Evolutionary conservation across 2,888 invertebrate species (phyloP).

Genomic region (Incurvaria masculella): DNA sequence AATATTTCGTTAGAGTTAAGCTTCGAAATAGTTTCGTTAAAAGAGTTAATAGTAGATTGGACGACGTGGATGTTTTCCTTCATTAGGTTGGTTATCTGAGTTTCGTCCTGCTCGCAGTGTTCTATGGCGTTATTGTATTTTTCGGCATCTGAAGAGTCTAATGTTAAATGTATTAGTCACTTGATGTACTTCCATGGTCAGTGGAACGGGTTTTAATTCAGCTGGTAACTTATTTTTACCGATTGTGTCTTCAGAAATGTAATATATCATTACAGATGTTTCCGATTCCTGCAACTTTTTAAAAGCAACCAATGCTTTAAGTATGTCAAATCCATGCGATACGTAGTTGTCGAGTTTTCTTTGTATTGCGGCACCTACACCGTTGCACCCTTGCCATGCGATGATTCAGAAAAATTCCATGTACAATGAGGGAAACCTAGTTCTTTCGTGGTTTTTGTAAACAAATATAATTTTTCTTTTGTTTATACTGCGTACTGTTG

Average conservation of each 20-base stretch:
- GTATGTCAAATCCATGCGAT: constrained; percentile 2
- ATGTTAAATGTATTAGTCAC: neutral
- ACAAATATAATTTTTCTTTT: neutral
- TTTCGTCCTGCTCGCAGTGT: too few relatives aligned
- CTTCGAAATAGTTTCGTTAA: too few relatives aligned
- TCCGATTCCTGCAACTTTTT: neutral
- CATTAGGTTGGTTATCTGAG: too few relatives aligned
- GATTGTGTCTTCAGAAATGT: constrained; percentile 6
- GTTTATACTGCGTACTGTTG: constrained; percentile 1
- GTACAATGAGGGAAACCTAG: constrained; percentile 3
- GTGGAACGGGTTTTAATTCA: constrained; percentile 2
- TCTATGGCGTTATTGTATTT: too few relatives aligned
- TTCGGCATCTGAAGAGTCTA: too few relatives aligned
- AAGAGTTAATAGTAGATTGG: too few relatives aligned
- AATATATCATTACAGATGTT: constrained; percentile 4
- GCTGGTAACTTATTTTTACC: constrained; percentile 1
- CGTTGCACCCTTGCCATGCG: constrained; percentile 4
- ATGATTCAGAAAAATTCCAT: constrained; percentile 4
- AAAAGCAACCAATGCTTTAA: constrained; percentile 4
- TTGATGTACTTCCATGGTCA: constrained; percentile 5
- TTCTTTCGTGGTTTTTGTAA: constrained; percentile 1
- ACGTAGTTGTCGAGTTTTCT: constrained; percentile 2
- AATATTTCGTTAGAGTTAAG: too few relatives aligned
- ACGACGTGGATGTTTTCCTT: too few relatives aligned
- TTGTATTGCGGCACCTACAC: constrained; percentile 5